These are phyloP conservation scores for Mesorhabditis sp. DNA, from an alignment of 2,888 invertebrate genomes.

Conservation along the genomic window DNA sequence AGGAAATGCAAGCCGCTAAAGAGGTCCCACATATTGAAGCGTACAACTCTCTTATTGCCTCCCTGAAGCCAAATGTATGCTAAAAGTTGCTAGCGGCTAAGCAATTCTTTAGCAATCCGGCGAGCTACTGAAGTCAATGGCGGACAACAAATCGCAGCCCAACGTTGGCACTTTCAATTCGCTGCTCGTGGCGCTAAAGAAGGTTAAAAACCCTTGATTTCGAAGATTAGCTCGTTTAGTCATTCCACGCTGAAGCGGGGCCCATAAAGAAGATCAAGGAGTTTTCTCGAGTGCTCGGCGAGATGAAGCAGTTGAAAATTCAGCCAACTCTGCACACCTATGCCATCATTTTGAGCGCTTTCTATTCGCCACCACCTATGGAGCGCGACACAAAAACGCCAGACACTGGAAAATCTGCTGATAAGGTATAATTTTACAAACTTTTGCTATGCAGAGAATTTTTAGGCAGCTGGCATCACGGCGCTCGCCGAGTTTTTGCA, in stretches of 20 bases:
- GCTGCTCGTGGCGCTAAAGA: neutral
- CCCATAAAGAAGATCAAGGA: neutral
- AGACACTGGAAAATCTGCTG: constrained; percentile 17
- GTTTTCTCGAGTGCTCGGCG: constrained; percentile 12
- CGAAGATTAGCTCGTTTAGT: neutral
- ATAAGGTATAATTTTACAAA: too few species aligned
- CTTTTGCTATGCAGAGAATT: constrained; percentile 10
- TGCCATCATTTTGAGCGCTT: constrained; percentile 20
- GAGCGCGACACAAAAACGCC: constrained; percentile 10
- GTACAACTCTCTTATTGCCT: neutral
- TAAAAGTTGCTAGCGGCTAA: too few species aligned
- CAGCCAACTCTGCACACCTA: constrained; percentile 33
- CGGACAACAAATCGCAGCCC: too few species aligned
- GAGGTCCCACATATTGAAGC: neutral
- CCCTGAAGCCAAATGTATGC: too few species aligned
- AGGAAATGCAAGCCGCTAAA: neutral
- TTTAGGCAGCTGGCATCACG: constrained; percentile 20
- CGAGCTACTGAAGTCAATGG: too few species aligned
- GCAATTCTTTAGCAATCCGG: too few species aligned
- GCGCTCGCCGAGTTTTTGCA: neutral
- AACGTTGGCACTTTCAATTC: neutral
- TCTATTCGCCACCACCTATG: constrained; percentile 10
- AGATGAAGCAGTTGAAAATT: constrained; percentile 30
- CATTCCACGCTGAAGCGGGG: too few species aligned
- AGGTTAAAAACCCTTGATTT: neutral